Evolutionary conservation across 2,113 vertebrate species (phyloP), one percentile per base, ranked within the genome.

Genomic region (Lagopus muta): DNA sequence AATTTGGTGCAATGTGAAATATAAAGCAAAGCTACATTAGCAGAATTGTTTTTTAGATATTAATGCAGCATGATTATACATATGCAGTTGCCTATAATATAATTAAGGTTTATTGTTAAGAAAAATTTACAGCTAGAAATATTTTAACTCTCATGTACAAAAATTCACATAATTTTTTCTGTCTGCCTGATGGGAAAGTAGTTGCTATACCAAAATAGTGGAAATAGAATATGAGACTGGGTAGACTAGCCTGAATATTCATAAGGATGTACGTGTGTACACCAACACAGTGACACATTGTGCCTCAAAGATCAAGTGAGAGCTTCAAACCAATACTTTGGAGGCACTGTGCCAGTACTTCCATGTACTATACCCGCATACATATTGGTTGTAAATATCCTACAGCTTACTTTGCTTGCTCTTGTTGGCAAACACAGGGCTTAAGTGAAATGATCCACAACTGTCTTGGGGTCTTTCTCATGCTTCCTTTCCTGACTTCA

Each of bases 401-500:
- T 21, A 25, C 1, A 4, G 69, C 30, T 89, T 60, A 19, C 71
- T 88, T 71, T 48, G 25, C 48, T 92, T 13, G 0, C 82, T 65
- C 40, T 69, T 93, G 64, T 34, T 95, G 70, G 66, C 81, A 86
- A 93, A 81, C 50, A 69, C 2, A 3, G 19, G 47, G 64, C 77
- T 92, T 75, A 74, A 88, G 54, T 71, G 58, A 85, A 88, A 27
- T 43, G 65, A 87, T 65, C 86, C 91, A 52, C 50, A 54, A 0
- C 67, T 81, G 28, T 62, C 79, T 74, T 79, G 2, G 0, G 38
- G 42, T 82, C 73, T 65, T 28, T 69, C 50, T 62, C 42, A 8
- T 73, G 34, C 80, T 92, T 94, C 65, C 54, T 89, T 92, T 88
- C 62, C 61, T 88, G 65, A 52, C 61, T 85, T 92, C 93, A 58